Evolutionary conservation across 2,797 vertebrate genomes (phyloP).

Genomic region (Coracias cyanogaster): DNA sequence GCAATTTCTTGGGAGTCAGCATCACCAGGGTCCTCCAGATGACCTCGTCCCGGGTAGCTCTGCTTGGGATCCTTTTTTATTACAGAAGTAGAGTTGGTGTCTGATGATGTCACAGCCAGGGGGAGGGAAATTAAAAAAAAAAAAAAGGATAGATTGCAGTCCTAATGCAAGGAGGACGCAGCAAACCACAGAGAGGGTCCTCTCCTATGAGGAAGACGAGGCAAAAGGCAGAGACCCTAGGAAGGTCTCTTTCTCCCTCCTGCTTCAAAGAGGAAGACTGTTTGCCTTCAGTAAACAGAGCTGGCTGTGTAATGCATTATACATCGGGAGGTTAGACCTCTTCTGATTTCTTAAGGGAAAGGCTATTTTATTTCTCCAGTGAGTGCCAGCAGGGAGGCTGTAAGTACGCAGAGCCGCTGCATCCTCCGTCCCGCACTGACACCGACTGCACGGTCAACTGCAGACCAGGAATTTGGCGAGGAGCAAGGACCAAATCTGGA

Average conservation of each 20-base stretch:
- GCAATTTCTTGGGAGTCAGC: conserved; percentile 37
- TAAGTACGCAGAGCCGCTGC: not conserved
- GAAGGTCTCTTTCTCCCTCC: conserved; percentile 41
- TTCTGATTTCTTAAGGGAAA: conserved; percentile 47
- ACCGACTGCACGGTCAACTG: not conserved
- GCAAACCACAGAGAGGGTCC: conserved; percentile 60
- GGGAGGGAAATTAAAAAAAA: conserved; percentile 46
- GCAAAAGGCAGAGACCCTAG: conserved; percentile 48
- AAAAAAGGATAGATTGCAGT: conserved; percentile 61
- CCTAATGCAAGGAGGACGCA: conserved; percentile 66
- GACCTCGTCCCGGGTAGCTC: conserved; percentile 76
- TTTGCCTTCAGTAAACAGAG: conserved; percentile 71
- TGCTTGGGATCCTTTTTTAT: conserved; percentile 71
- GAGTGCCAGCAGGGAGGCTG: not conserved
- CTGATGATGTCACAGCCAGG: conserved; percentile 72
- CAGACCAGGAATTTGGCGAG: not conserved
- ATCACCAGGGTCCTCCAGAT: conserved; percentile 58
- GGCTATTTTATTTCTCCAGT: conserved; percentile 30
- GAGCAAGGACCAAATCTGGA: conserved; percentile 25
- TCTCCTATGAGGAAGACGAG: conserved; percentile 58
- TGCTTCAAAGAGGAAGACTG: conserved; percentile 64
- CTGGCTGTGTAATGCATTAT: conserved; percentile 49
- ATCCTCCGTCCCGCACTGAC: not conserved
- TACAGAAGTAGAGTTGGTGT: conserved; percentile 68
- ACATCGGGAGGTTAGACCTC: conserved; percentile 19